Base-by-base conservation (phyloP, 2,888 invertebrate genomes). In the Lobophora halterata region DNA sequence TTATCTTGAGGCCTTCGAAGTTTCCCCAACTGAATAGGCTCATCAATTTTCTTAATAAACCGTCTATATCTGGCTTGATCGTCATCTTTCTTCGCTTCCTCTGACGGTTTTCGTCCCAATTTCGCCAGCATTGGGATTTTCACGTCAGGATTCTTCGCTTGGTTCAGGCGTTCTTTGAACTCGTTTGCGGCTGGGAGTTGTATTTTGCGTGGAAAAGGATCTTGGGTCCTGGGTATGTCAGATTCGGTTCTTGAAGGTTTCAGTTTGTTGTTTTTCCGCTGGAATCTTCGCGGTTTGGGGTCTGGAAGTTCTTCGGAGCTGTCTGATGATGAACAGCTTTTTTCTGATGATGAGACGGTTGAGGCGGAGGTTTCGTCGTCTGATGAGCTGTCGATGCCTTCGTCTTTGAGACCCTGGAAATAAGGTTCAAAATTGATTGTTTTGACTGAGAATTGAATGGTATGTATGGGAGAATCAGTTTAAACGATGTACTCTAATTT, bases 321-420 rank as follows among this genome's bases (percentile, higher is more conserved):
- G 47, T 85, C 85, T 25, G 87, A 85, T 29, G 87, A 86, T 8
- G 86, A 78, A 32, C 85, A 86, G 57, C 87, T 87, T 26, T 87
- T 85, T 45, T 87, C 87, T 36, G 87, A 86, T 2, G 88, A 88
- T 2, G 87, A 85, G 2, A 82, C 81, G 46, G 71, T 80, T 27
- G 83, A 80, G 1, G 77, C 75, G 0, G 86, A 78, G 3, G 87
- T 80, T 43, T 88, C 88, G 33, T 88, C 88, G 33, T 88, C 88
- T 1, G 88, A 88, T 12, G 88, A 88, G 46, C 88, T 88, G 62
- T 88, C 88, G 48, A 88, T 88, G 41, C 88, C 88, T 64, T 88
- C 88, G 55, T 88, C 88, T 65, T 88, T 88, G 2, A 88, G 70
- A 47, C 88, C 88, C 88, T 88, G 68, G 2, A 71, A 69, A 33